Evolutionary conservation across 2,888 invertebrate genomes (phyloP), one percentile per base, ranked within the genome.

Genomic region (Pandemis corylana): DNA sequence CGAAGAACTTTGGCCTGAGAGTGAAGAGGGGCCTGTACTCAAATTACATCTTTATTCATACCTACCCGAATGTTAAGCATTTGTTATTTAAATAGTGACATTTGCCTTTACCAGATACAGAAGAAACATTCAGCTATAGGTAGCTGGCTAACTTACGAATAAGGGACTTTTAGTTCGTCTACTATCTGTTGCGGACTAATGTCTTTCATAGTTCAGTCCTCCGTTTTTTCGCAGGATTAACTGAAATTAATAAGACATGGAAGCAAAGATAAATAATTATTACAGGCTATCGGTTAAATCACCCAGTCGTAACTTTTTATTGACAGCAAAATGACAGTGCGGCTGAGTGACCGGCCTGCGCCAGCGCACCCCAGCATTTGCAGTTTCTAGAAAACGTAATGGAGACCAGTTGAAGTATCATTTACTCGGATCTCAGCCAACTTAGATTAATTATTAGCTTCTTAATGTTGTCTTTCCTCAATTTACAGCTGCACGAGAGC

Each of bases 381-480:
- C 80, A 66, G 76, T 67, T 88, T 87, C 88, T 86, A 87, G 85
- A 87, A 88, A 88, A 81, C 79, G 77, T 78, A 80, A 78, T 78
- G 81, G 80, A 76, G 76, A 79, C 81, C 79, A 78, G 75, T 68
- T 74, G 80, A 81, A 76, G 79, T 87, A 84, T 87, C 87, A 85
- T 88, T 88, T 86, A 78, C 80, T 81, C 72, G 62, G 65, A 46
- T 83, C 83, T 80, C 78, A 76, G 79, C 76, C 80, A 80, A 81
- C 79, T 83, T 84, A 84, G 83, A 86, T 86, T 85, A 86, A 87
- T 88, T 84, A 84, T 85, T 83, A 79, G 83, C 81, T 84, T 79
- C 79, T 77, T 88, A 88, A 89, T 89, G 80, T 59, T 70, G 77
- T 72, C 79, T 86, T 89, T 89, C 88, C 89, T 88, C 85, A 84